These are phyloP conservation scores for Patella ulyssiponensis DNA, from an alignment of 2,888 invertebrate genomes.

Conservation along the genomic window DNA sequence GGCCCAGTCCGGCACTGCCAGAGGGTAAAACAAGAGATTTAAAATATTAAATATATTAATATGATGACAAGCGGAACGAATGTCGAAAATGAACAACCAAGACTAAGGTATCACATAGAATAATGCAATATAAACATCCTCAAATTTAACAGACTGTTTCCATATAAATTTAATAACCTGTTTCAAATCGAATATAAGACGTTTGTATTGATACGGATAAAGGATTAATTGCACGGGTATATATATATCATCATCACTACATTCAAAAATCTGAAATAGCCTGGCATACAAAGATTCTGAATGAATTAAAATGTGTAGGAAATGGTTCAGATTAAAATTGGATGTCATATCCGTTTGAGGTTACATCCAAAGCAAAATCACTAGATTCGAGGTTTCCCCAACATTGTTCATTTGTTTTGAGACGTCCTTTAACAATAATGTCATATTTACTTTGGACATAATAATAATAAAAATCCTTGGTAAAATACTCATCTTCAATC, in stretches of 20 bases:
- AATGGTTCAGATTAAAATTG: not conserved
- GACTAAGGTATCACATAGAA: not conserved
- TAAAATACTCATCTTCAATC: constrained; percentile 10
- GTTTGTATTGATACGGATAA: constrained; percentile 7
- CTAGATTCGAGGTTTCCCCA: not conserved
- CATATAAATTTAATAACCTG: not conserved
- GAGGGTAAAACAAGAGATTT: too few species aligned
- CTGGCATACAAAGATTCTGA: not conserved
- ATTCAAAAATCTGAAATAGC: not conserved
- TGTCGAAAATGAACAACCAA: not conserved
- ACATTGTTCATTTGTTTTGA: not conserved
- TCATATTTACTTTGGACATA: not conserved
- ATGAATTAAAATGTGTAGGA: not conserved
- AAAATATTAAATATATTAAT: not conserved
- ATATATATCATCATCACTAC: not conserved
- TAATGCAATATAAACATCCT: not conserved
- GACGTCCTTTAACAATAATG: constrained; percentile 1
- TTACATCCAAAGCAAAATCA: not conserved
- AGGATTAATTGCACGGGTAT: constrained; percentile 5
- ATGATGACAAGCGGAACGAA: not conserved
- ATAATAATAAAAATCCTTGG: not conserved
- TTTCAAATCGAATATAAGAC: constrained; percentile 16
- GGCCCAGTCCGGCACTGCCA: too few species aligned
- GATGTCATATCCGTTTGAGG: not conserved
- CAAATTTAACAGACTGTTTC: not conserved